Conservation (phyloP, 2,113 vertebrate genomes). For the Dunckerocampus dactyliophorus region DNA sequence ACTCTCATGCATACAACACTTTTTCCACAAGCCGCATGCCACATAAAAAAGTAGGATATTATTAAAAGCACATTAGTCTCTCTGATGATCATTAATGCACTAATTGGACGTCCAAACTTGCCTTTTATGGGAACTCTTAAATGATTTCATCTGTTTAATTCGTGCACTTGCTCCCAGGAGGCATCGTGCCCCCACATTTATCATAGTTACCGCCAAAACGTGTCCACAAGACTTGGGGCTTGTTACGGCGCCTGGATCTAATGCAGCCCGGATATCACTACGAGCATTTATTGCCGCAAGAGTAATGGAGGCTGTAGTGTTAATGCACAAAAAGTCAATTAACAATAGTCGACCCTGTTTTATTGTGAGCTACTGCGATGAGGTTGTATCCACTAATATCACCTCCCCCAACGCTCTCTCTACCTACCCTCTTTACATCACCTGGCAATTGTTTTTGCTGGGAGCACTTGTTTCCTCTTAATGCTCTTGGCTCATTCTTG, state of each 20-base stretch:
- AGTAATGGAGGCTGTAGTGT: slow-evolving; percentile 21
- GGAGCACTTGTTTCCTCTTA: slow-evolving; percentile 4
- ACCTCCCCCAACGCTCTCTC: background rate
- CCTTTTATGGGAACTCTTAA: slow-evolving; percentile 33
- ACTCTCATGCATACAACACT: slow-evolving; percentile 42
- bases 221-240: slow-evolving; percentile 38
- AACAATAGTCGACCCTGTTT: background rate
- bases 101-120: slow-evolving; percentile 43
- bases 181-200: slow-evolving; percentile 33
- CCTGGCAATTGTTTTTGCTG: background rate
- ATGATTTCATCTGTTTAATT: slow-evolving; percentile 36
- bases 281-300: slow-evolving; percentile 5
- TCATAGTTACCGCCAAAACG: slow-evolving; percentile 54
- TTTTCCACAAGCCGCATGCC: slow-evolving; percentile 30
- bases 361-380: background rate
- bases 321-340: slow-evolving; percentile 6
- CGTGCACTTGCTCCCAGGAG: slow-evolving; percentile 3
- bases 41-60: slow-evolving; percentile 45
- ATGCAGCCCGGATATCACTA: slow-evolving; percentile 38
- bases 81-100: slow-evolving; percentile 28
- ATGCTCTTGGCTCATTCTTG: slow-evolving; percentile 5
- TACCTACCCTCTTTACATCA: slow-evolving; percentile 1
- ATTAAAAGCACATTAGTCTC: slow-evolving; percentile 40
- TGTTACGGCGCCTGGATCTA: slow-evolving; percentile 48
- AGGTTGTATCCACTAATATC: background rate